phyloP scores from a whole-genome alignment of 2,797 vertebrate species.

The Sebastes dallii region DNA sequence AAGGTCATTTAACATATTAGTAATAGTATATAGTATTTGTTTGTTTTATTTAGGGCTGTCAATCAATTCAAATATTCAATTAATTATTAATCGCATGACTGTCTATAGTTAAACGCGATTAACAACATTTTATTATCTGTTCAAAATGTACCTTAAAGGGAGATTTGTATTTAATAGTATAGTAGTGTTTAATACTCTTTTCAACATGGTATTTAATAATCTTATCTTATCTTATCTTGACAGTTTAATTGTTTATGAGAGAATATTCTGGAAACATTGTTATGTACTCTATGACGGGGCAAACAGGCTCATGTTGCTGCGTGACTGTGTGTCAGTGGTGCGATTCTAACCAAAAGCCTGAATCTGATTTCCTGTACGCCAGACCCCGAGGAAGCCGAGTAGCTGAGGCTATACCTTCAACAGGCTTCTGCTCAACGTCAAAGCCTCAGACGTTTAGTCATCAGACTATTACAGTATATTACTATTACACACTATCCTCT shows the following conservation, averaged over 20 bases:
- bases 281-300: not conserved
- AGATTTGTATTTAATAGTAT: too few relatives aligned
- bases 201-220: too few relatives aligned
- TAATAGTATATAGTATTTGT: not conserved
- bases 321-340: not conserved
- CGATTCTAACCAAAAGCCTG: not conserved
- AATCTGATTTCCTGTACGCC: constrained; percentile 3
- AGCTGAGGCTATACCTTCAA: not conserved
- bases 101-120: too few relatives aligned
- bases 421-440: constrained; percentile 46
- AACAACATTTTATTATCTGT: too few relatives aligned
- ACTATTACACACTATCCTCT: constrained; percentile 28
- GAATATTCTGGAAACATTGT: not conserved
- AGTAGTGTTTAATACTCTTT: too few relatives aligned
- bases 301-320: not conserved
- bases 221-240: too few relatives aligned
- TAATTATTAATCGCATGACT: too few relatives aligned
- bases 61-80: too few relatives aligned
- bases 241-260: not conserved
- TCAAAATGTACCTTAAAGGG: too few relatives aligned
- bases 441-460: constrained; percentile 39
- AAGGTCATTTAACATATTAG: not conserved
- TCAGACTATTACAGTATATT: constrained; percentile 37
- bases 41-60: too few relatives aligned
- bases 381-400: not conserved